phyloP scores from a whole-genome alignment of 2,797 vertebrate species.

The Coluber constrictor region DNA sequence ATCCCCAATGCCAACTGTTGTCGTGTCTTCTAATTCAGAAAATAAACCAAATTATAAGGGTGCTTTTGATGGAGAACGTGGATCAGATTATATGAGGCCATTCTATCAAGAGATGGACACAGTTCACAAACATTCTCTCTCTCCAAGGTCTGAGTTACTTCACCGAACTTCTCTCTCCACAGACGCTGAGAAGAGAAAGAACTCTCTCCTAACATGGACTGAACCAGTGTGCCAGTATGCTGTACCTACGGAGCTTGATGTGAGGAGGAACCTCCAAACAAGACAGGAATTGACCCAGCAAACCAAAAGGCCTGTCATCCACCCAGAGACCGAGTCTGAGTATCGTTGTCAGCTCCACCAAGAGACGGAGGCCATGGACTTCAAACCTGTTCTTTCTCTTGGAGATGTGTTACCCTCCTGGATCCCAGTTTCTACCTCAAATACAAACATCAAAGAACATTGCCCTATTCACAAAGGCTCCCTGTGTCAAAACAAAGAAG shows the following conservation, averaged over 20 bases:
- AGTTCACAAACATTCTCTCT: neutral
- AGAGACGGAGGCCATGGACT: neutral
- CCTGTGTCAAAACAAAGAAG: neutral
- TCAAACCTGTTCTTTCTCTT: neutral
- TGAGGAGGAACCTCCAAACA: neutral
- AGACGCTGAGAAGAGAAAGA: neutral
- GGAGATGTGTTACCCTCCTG: no score
- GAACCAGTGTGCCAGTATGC: neutral
- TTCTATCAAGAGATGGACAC: neutral
- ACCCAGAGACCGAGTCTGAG: neutral
- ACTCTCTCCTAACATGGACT: neutral
- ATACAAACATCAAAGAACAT: neutral
- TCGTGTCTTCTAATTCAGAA: neutral
- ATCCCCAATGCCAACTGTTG: fast-evolving
- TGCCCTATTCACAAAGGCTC: neutral
- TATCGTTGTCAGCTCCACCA: neutral
- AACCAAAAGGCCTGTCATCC: neutral
- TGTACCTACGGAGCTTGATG: neutral
- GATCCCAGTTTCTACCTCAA: neutral
- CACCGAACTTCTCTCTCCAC: neutral
- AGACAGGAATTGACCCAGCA: neutral
- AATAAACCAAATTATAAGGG: neutral
- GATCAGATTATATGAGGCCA: neutral
- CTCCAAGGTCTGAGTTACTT: neutral
- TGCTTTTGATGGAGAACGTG: neutral